A percentile compares a stretch with the other conserved stretches of the same genome.
Conservation (phyloP, 1,140 invertebrate genomes). For the Lucilia cuprina region DNA sequence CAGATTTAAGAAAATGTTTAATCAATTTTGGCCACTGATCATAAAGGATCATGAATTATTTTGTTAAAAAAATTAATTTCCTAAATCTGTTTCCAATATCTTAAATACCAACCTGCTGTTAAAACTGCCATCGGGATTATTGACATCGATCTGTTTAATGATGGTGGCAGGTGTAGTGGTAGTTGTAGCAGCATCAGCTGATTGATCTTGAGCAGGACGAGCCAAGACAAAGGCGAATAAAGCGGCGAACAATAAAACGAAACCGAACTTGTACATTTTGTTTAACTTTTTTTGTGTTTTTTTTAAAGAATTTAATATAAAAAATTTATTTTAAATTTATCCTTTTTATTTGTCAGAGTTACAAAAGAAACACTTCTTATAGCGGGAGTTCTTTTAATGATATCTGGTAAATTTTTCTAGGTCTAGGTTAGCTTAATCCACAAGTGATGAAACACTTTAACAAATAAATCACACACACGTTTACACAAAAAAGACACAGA, state of each 20-base stretch:
- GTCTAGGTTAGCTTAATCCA: neutral
- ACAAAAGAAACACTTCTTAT: neutral
- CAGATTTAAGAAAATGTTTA: too few species aligned
- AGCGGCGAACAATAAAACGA: constrained; percentile 50
- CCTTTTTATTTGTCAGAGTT: neutral
- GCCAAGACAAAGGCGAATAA: constrained; percentile 51
- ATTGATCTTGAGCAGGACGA: constrained; percentile 50
- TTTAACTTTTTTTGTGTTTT: neutral
- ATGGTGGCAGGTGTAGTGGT: constrained; percentile 59
- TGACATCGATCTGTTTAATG: constrained; percentile 60
- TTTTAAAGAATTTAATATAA: neutral
- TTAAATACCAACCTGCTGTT: constrained; percentile 52
- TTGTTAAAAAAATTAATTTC: too few species aligned
- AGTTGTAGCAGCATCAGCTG: constrained; percentile 36
- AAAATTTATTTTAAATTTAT: neutral
- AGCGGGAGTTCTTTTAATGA: neutral
- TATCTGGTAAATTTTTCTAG: constrained; percentile 3
- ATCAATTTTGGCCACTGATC: too few species aligned
- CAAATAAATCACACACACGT: neutral
- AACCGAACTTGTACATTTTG: constrained; percentile 54
- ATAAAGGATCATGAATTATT: too few species aligned
- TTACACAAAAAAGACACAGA: neutral
- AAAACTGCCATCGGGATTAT: constrained; percentile 59
- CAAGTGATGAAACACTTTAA: neutral
- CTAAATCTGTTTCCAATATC: neutral